These are phyloP conservation scores for Psittacula cyanocephala DNA, from an alignment of 2,113 vertebrate species.

Conservation along the genomic window DNA sequence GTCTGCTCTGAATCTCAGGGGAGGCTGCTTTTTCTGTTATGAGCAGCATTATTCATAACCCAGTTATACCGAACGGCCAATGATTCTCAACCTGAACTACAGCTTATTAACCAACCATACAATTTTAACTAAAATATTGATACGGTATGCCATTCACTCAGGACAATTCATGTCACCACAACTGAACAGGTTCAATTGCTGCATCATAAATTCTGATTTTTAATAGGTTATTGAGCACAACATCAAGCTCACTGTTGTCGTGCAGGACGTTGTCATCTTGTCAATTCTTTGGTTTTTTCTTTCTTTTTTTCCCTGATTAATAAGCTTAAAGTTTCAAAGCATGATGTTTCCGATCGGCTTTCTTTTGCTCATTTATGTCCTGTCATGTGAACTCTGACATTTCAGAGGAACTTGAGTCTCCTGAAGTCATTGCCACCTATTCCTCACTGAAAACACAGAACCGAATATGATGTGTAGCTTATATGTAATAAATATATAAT, in stretches of 20 bases:
- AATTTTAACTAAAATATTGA: slow-evolving; percentile 19
- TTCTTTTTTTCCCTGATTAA: neutral
- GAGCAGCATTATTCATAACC: neutral
- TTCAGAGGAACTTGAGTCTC: neutral
- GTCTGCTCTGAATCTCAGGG: neutral
- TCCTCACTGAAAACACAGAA: neutral
- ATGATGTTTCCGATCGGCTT: neutral
- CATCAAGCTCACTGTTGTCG: neutral
- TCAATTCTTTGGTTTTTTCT: neutral
- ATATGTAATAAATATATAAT: neutral
- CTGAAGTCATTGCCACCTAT: neutral
- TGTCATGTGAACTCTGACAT: neutral
- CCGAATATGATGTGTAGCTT: neutral
- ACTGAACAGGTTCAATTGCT: neutral
- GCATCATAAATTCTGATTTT: neutral
- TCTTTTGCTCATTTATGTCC: accelerated
- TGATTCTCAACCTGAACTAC: neutral
- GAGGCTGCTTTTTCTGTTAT: neutral
- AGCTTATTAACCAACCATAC: neutral
- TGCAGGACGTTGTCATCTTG: neutral
- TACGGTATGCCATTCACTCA: neutral
- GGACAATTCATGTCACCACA: neutral
- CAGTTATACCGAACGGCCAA: neutral
- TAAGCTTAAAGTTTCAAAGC: neutral
- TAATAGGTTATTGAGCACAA: neutral